Percentiles rank a stretch among this genome's conserved stretches.
Conservation (phyloP, 1,140 invertebrate genomes). For the Drosophila erecta region DNA sequence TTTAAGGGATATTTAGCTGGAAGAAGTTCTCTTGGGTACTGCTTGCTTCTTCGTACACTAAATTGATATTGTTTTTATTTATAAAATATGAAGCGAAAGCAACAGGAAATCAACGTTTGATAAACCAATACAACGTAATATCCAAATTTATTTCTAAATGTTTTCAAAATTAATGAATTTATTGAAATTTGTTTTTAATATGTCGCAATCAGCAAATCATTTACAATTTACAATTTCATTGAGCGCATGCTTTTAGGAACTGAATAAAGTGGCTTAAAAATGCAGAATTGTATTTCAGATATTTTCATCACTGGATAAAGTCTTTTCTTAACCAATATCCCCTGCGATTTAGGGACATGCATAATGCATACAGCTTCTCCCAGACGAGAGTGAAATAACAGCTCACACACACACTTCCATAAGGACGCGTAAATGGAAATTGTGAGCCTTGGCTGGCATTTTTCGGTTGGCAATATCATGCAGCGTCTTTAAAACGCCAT, state of each 20-base stretch:
- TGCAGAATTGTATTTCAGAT: neutral
- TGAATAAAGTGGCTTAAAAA: too few species aligned
- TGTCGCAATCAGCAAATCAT: too few species aligned
- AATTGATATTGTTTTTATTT: too few species aligned
- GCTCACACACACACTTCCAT: neutral
- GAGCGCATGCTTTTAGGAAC: too few species aligned
- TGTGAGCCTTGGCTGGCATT: constrained; percentile 51
- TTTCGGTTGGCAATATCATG: constrained; percentile 53
- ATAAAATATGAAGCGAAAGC: too few species aligned
- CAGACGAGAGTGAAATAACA: constrained; percentile 45
- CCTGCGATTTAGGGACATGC: constrained; percentile 26
- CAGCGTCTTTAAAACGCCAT: constrained; percentile 57
- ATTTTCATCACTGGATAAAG: neutral
- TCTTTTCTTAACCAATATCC: constrained; percentile 1
- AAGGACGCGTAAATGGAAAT: constrained; percentile 39
- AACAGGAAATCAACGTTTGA: too few species aligned
- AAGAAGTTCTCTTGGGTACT: neutral
- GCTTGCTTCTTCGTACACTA: neutral
- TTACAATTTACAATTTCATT: too few species aligned
- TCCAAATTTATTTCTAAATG: too few species aligned
- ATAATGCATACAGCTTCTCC: constrained; percentile 43
- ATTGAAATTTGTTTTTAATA: too few species aligned
- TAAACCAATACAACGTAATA: too few species aligned
- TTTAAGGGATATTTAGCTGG: constrained; percentile 32
- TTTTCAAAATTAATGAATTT: too few species aligned